Base-by-base conservation (phyloP, 1,140 invertebrate genomes). In the Drosophila takahashii region DNA sequence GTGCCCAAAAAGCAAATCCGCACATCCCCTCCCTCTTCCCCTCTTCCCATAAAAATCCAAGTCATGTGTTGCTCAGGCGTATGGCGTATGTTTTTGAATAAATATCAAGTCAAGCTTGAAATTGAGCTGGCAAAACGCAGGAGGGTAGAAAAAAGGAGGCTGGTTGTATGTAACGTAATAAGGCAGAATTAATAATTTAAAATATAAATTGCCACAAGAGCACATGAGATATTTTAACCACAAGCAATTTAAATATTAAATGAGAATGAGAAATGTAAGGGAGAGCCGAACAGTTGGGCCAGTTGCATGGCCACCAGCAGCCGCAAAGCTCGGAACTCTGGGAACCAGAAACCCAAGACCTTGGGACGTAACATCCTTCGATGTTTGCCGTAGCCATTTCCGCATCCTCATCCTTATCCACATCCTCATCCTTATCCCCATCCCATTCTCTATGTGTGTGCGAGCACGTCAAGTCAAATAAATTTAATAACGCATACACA, bases 241-340 rank as follows among this genome's bases (percentile, higher is more conserved):
- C 84, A 89, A 89, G 84, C 84, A 89, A 89, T 89, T 89, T 89
- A 89, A 89, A 89, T 89, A 89, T 89, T 80, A 89, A 89, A 89
- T 89, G 85, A 87, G 62, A 65, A 74, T 71, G 66, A 62, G 67
- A 44, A 67, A 74, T 72, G 36, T 37, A 56, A 18, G 39, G 41
- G 57, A 44, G 42, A 44, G 34, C 47, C 62, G 36, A 42, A 42
- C 48, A 65, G 41, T 42, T 39, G 47, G 50, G 71, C 44, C 69
- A 74, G 71, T 73, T 74, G 71, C 71, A 74, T 53, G 45, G 71
- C 50, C 50, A 41, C 50, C 59, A 66, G 48, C 37, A 59, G 53
- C 53, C 37, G 48, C 66, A 71, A 51, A 58, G 26, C 53, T 66
- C 18, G 37, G 16, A 42, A 18, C 41, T 15, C n/a, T 7, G n/a